phyloP scores from a whole-genome alignment of 2,113 vertebrate genomes.

The Poeciliopsis occidentalis region DNA sequence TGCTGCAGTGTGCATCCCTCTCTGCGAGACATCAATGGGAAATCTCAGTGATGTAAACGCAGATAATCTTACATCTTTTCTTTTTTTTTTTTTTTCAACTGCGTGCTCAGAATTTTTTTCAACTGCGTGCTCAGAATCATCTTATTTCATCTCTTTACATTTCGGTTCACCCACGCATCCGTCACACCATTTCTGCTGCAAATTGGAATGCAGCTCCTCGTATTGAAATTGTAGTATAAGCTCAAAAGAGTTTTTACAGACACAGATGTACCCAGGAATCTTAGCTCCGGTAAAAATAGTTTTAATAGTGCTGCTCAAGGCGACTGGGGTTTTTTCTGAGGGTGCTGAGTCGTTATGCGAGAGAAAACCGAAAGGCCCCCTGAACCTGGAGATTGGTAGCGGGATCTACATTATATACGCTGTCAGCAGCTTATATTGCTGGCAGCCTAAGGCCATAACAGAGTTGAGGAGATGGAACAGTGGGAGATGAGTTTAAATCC shows the following conservation, averaged over 20 bases:
- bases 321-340: conserved; percentile 38
- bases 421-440: conserved; percentile 53
- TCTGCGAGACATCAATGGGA: no score
- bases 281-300: conserved; percentile 60
- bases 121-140: no score
- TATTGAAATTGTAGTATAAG: conserved; percentile 40
- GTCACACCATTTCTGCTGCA: conserved; percentile 23
- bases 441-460: conserved; percentile 71
- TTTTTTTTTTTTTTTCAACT: no score
- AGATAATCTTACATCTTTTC: conserved; percentile 41
- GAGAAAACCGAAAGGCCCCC: conserved; percentile 47
- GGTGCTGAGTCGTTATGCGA: conserved; percentile 52
- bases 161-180: conserved; percentile 42
- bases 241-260: conserved; percentile 36
- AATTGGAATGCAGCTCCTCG: conserved; percentile 30
- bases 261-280: conserved; percentile 60
- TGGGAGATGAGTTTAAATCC: conserved; percentile 53
- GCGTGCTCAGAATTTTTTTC: no score
- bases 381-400: conserved; percentile 56
- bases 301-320: conserved; percentile 56
- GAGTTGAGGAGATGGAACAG: conserved; percentile 53
- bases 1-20: no score
- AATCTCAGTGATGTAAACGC: conserved; percentile 40
- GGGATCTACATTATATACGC: conserved; percentile 58
- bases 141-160: conserved; percentile 32